Percentiles rank a stretch among this genome's conserved stretches.
These are phyloP conservation scores for Drosophila ananassae DNA, from an alignment of 1,140 invertebrate species.

Conservation along the genomic window DNA sequence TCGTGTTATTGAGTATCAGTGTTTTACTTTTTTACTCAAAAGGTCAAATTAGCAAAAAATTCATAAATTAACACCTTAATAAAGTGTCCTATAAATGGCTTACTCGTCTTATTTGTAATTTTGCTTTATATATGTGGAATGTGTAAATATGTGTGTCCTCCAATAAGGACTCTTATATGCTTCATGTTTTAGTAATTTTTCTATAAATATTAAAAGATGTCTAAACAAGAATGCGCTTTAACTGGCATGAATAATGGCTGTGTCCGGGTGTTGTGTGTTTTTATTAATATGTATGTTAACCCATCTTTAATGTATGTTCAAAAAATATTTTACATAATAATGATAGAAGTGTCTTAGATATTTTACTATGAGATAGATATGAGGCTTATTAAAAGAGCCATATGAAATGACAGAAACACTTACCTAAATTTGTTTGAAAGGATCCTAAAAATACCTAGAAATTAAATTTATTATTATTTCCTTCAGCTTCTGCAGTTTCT, in stretches of 20 bases:
- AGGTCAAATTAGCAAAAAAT: too few species aligned
- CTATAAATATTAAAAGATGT: slow-evolving; percentile 2
- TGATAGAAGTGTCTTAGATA: too few species aligned
- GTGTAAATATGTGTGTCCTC: background rate
- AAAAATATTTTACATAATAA: too few species aligned
- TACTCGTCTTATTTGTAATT: background rate
- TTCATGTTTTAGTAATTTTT: background rate
- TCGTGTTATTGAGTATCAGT: background rate
- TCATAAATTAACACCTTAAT: too few species aligned
- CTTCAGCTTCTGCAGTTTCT: too few species aligned
- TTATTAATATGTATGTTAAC: background rate
- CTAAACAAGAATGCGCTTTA: background rate
- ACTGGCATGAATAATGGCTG: background rate
- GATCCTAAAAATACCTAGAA: too few species aligned
- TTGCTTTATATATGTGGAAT: background rate
- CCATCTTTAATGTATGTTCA: background rate
- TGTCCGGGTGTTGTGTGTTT: background rate
- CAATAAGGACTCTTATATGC: background rate
- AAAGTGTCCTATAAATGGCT: background rate
- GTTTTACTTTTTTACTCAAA: too few species aligned
- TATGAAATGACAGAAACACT: too few species aligned
- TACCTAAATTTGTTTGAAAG: too few species aligned
- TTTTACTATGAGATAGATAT: too few species aligned
- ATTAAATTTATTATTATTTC: too few species aligned
- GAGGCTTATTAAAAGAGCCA: too few species aligned